Evolutionary conservation across 2,888 invertebrate genomes (phyloP).

Genomic region (Drosophila cyrtoloma): DNA sequence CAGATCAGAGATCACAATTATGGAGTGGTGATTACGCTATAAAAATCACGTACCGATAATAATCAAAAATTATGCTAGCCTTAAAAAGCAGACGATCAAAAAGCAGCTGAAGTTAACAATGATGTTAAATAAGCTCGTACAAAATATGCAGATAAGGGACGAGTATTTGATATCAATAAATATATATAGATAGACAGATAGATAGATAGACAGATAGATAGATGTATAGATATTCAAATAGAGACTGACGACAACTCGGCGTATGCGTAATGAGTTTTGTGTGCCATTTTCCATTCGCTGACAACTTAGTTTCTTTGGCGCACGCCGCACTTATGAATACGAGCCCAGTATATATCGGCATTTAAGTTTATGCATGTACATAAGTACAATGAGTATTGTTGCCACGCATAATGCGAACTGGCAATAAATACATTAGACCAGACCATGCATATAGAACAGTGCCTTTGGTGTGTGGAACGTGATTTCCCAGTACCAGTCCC

Average conservation of each 20-base stretch:
- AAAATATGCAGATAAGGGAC: slow-evolving; percentile 20
- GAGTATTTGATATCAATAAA: slow-evolving; percentile 19
- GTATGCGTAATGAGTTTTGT: slow-evolving; percentile 40
- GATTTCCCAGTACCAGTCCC: not conserved
- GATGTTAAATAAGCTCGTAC: not conserved
- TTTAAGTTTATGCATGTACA: not conserved
- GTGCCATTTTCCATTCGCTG: slow-evolving; percentile 18
- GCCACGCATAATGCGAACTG: slow-evolving; percentile 65
- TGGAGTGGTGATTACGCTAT: slow-evolving; percentile 53
- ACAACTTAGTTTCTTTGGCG: slow-evolving; percentile 30
- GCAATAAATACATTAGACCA: slow-evolving; percentile 38
- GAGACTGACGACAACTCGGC: slow-evolving; percentile 1
- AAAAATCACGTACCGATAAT: slow-evolving; percentile 60
- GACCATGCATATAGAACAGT: slow-evolving; percentile 47
- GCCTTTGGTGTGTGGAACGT: slow-evolving; percentile 8
- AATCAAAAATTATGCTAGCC: slow-evolving; percentile 72
- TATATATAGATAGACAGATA: slow-evolving; percentile 1
- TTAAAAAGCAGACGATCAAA: slow-evolving; percentile 37
- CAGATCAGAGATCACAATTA: slow-evolving; percentile 38
- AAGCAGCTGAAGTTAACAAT: slow-evolving; percentile 7
- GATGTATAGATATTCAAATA: not conserved
- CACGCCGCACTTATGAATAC: slow-evolving; percentile 33
- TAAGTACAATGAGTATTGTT: slow-evolving; percentile 65
- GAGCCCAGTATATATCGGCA: slow-evolving; percentile 2
- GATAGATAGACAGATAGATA: slow-evolving; percentile 12